Evolutionary conservation across 1,140 invertebrate genomes (phyloP), one percentile per base, ranked within the genome.

Genomic region (Hycleus phaleratus): DNA sequence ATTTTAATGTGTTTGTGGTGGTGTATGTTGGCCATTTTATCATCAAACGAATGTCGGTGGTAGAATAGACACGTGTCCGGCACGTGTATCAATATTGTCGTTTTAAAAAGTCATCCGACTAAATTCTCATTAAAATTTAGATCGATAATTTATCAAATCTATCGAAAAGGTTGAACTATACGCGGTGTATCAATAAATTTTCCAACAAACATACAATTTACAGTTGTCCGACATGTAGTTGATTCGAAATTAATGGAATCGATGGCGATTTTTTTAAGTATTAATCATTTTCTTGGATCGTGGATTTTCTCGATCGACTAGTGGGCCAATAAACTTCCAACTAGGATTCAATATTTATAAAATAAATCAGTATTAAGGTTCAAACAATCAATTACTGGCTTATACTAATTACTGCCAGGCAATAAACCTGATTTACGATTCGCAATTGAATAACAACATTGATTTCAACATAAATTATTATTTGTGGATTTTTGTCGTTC

Each of bases 301-400:
- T 42, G 38, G 10, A 6, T 39, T 39, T 39, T 6, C 38, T 18
- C 18, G 18, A 18, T 18, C 18, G 18, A 18, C 18, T 18, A 18
- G 18, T 18, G 18, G 18, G 18, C 18, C 18, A 52, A 42, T 57
- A 40, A 32, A 44, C 49, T 26, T 49, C 32, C 47, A 32, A 38
- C 18, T 58, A 58, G 45, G 45, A 49, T 56, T 56, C 55, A 32
- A 52, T 61, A 58, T 59, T 63, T 44, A 50, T 49, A 59, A 32
- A 8, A 67, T 67, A 67, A 67, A 67, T 67, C 65, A 63, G 63
- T 46, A 67, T 67, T 67, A 65, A 67, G 61, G 58, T 63, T 63
- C 57, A 62, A 67, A 65, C 60, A 67, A 67, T 67, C 65, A 67
- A 67, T 67, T 65, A 65, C 60, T 43, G 57, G 59, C 56, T 65